Percentiles rank a stretch among this genome's conserved stretches.
phyloP scores from a whole-genome alignment of 2,113 vertebrate genomes.

The Rhea pennata region DNA sequence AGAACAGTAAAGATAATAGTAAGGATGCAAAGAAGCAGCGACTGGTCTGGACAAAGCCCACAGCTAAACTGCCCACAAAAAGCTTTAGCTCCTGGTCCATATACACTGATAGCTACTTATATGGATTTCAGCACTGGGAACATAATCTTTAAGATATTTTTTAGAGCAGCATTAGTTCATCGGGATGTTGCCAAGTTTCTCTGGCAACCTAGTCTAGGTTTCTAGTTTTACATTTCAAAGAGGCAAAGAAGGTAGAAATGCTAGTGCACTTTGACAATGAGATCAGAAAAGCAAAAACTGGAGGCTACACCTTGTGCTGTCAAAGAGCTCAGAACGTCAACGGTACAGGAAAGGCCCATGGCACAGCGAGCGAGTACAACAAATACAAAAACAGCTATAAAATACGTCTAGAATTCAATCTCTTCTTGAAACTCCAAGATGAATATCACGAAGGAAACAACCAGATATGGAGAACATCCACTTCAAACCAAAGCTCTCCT shows the following conservation, averaged over 20 bases:
- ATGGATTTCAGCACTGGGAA: constrained; percentile 18
- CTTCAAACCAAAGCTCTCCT: constrained; percentile 21
- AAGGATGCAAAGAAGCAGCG: constrained; percentile 50
- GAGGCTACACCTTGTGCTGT: background rate
- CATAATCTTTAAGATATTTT: background rate
- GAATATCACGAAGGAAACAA: constrained; percentile 1
- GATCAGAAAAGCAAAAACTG: background rate
- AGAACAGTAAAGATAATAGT: constrained; percentile 64
- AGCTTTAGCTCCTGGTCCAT: constrained; percentile 8
- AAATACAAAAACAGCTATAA: background rate
- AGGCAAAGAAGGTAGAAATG: constrained; percentile 19
- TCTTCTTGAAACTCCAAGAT: constrained; percentile 15
- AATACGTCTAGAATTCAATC: constrained; percentile 10
- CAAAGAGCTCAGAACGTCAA: background rate
- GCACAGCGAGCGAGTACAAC: background rate
- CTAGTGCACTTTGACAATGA: background rate
- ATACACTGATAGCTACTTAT: constrained; percentile 20
- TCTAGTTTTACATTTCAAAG: background rate
- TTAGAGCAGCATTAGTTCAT: background rate
- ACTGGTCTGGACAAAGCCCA: constrained; percentile 34
- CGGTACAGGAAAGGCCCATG: background rate
- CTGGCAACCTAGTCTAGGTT: background rate
- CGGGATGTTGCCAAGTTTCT: background rate
- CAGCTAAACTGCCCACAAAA: background rate
- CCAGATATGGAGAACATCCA: background rate